phyloP scores from a whole-genome alignment of 1,140 invertebrate species.

The Trachelipus rathkii region DNA sequence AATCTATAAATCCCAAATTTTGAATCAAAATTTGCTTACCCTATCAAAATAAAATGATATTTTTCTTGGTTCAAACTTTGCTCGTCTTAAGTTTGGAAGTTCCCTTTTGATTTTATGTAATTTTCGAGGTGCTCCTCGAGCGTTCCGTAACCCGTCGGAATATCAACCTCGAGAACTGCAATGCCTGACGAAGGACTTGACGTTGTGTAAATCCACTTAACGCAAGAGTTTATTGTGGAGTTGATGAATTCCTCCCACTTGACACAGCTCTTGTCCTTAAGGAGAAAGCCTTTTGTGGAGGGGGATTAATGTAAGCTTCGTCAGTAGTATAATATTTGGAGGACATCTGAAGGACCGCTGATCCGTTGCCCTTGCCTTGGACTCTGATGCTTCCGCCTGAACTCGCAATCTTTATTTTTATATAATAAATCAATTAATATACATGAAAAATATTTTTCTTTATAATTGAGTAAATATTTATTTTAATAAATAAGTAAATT shows the following conservation, averaged over 20 bases:
- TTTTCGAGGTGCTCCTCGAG: constrained; percentile 82
- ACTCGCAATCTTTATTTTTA: background rate
- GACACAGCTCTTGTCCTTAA: constrained; percentile 63
- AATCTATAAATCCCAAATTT: too few relatives aligned
- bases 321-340: constrained; percentile 94
- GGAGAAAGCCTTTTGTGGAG: constrained; percentile 72
- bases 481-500: background rate
- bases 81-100: constrained; percentile 75
- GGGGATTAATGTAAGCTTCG: constrained; percentile 74
- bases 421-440: background rate
- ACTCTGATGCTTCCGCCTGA: constrained; percentile 84
- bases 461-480: background rate
- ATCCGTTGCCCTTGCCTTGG: constrained; percentile 81
- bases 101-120: constrained; percentile 69
- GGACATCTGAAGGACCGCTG: constrained; percentile 85
- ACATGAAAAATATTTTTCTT: background rate
- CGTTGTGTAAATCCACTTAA: constrained; percentile 67
- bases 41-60: constrained; percentile 93
- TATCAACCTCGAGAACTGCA: constrained; percentile 82
- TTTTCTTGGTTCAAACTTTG: constrained; percentile 73
- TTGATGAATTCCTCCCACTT: background rate
- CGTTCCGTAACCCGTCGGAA: constrained; percentile 90
- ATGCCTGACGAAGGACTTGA: constrained; percentile 82
- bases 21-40: constrained; percentile 55
- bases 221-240: constrained; percentile 22